Evolutionary conservation across 30 jellyfish, hydroid and myxozoan genomes (phyloP), one percentile per base, ranked within the genome.

Genomic region (Aurelia sp.): DNA sequence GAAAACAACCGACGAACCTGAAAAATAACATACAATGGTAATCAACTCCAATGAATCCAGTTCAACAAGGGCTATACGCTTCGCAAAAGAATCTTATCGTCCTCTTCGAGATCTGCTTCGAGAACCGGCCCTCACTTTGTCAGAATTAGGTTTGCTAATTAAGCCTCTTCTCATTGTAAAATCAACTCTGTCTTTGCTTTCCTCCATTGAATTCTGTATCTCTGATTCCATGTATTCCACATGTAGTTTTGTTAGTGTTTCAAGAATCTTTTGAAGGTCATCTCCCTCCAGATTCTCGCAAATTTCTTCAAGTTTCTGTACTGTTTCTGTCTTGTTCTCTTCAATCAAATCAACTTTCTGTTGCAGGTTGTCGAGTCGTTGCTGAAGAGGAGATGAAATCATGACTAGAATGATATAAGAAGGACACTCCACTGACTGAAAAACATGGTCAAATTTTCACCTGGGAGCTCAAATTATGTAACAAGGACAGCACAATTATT

Each of bases 161-260:
- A 30, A 15, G 41, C 66, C 78, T 60, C 55, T 33, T 72, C 72
- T 82, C 81, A 82, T 47, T 1, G 76, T 61, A 22, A 69, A 69
- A n/a, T 82, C 92, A 37, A 82, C 41, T 11, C 31, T 71, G 48
- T 61, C 78, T 58, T 53, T 69, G 81, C 92, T 82, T 40, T 82
- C 92, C 60, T 69, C 79, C 63, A 71, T 0, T 18, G 92, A 69
- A 12, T 37, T 71, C 70, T 82, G 92, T 9, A 82, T 71, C 35
- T 82, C 92, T 4, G 92, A 53, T 68, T 82, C 92, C 72, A 70
- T 15, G 62, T 62, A 72, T 31, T 82, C 62, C 35, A 82, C 86
- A 20, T 82, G 92, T 33, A 82, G 72, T 17, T 58, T 59, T 12
- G 92, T 82, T n/a, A 82, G 64, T n/a, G 69, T 55, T 18, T 70